Evolutionary conservation across 2,113 vertebrate genomes (phyloP).

Genomic region (Tragelaphus strepsiceros): DNA sequence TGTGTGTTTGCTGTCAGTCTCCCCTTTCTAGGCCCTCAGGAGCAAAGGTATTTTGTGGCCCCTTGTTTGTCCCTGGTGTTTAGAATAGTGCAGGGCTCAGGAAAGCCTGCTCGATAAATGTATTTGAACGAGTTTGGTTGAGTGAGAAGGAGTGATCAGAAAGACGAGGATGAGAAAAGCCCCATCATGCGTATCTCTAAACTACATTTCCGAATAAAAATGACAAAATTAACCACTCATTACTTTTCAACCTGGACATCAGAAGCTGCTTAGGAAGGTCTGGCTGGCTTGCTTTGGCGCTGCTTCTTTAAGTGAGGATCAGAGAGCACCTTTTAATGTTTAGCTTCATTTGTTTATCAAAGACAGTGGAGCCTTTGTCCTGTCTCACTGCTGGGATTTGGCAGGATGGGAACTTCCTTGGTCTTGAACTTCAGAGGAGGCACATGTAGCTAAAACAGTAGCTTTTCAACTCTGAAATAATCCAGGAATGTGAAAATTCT

Average conservation of each 20-base stretch:
- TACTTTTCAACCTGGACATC: neutral
- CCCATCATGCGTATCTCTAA: neutral
- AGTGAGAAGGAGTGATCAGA: neutral
- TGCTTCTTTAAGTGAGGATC: conserved; percentile 48
- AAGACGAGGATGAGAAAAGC: neutral
- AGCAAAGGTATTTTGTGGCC: neutral
- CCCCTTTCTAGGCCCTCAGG: neutral
- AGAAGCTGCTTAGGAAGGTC: neutral
- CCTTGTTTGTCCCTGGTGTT: neutral
- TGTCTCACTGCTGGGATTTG: conserved; percentile 38
- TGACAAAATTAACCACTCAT: neutral
- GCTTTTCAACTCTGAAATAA: neutral
- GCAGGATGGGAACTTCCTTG: neutral
- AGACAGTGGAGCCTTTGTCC: conserved; percentile 68
- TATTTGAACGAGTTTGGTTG: neutral
- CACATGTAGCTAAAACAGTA: neutral
- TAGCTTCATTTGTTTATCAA: conserved; percentile 73
- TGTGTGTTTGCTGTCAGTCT: neutral
- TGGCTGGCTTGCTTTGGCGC: neutral
- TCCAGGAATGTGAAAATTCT: neutral
- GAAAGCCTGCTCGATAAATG: neutral
- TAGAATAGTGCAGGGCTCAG: neutral
- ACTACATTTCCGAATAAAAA: neutral
- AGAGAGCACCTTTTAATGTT: conserved; percentile 59
- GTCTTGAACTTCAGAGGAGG: neutral